A percentile compares a stretch with the other conserved stretches of the same genome.
These are phyloP conservation scores for Drosophila monieri DNA, from an alignment of 2,888 invertebrate species.

Conservation along the genomic window DNA sequence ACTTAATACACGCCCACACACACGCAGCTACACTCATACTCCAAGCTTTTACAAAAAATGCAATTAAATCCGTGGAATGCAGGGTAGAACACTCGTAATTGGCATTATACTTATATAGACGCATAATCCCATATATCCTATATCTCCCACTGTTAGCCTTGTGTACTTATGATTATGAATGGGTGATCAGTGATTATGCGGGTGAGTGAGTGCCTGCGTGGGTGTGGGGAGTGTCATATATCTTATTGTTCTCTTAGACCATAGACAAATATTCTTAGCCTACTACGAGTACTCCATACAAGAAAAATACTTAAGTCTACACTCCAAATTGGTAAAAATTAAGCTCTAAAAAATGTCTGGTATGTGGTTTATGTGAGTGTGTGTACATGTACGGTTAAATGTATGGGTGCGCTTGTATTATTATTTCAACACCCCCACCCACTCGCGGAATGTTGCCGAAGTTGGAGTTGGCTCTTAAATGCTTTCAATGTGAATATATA, in stretches of 20 bases:
- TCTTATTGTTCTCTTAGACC: constrained; percentile 59
- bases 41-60: constrained; percentile 16
- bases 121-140: constrained; percentile 6
- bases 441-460: constrained; percentile 64
- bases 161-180: constrained; percentile 28
- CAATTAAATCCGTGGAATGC: constrained; percentile 8
- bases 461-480: constrained; percentile 30
- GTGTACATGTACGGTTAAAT: constrained; percentile 42
- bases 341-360: constrained; percentile 67
- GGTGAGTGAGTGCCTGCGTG: constrained; percentile 32
- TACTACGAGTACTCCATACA: constrained; percentile 48
- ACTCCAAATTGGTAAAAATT: constrained; percentile 53
- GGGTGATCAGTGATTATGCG: constrained; percentile 34
- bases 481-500: not conserved
- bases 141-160: constrained; percentile 22
- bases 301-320: constrained; percentile 61
- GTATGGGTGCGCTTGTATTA: constrained; percentile 25
- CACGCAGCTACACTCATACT: constrained; percentile 31
- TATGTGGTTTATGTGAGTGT: constrained; percentile 40
- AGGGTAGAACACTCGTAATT: constrained; percentile 24
- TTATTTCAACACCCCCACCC: constrained; percentile 5
- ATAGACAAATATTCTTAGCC: constrained; percentile 67
- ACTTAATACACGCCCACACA: constrained; percentile 27
- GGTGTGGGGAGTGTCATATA: constrained; percentile 25
- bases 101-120: not conserved